phyloP scores from a whole-genome alignment of 2,113 vertebrate species.

The Mormyrus lacerda region DNA sequence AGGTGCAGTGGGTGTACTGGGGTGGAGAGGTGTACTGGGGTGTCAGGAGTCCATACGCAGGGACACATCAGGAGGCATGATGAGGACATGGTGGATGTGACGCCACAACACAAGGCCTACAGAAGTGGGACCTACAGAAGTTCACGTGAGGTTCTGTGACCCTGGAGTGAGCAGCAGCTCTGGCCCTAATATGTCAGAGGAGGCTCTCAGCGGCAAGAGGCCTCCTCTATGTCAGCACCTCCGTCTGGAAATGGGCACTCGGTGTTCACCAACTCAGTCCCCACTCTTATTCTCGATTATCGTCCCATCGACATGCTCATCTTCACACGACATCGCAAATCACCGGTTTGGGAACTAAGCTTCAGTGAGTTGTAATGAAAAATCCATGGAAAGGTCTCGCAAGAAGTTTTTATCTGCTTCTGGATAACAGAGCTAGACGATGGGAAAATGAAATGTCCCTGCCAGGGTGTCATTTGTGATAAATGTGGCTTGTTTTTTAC shows the following conservation, averaged over 20 bases:
- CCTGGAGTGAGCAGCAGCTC: background rate
- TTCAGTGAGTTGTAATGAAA: background rate
- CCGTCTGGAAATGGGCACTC: conserved; percentile 33
- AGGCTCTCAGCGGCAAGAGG: conserved; percentile 13
- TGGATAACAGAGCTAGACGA: background rate
- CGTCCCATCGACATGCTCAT: background rate
- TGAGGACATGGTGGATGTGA: background rate
- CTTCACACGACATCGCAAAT: background rate
- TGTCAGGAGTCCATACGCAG: background rate
- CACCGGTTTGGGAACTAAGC: background rate
- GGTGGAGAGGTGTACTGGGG: background rate
- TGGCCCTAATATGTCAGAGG: conserved; percentile 17
- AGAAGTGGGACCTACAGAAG: background rate
- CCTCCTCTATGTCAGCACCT: conserved; percentile 2
- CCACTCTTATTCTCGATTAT: background rate
- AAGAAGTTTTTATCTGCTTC: background rate
- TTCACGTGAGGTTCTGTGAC: background rate
- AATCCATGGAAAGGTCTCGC: background rate
- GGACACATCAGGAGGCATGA: background rate
- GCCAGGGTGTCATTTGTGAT: background rate
- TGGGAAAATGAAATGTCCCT: background rate
- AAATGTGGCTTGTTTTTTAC: background rate
- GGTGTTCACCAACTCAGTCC: background rate
- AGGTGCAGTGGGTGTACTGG: no score
- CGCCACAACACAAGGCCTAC: background rate